Percentiles rank a stretch among this genome's conserved stretches.
phyloP scores from a whole-genome alignment of 2,113 vertebrate genomes.

The Cyanoderma ruficeps region DNA sequence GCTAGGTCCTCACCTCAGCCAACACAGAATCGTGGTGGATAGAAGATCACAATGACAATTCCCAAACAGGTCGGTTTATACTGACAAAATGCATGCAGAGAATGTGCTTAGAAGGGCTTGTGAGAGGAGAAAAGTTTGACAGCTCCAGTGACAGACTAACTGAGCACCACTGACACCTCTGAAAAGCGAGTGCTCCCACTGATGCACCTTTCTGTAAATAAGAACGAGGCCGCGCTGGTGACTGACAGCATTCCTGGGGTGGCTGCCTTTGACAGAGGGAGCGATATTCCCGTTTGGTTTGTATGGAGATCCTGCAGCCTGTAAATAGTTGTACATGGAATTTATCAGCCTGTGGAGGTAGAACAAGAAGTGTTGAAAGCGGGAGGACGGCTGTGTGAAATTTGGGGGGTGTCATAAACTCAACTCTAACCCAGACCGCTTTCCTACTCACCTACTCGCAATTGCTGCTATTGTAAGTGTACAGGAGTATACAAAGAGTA shows the following conservation, averaged over 20 bases:
- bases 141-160: background rate
- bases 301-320: background rate
- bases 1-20: background rate
- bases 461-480: conserved; percentile 70
- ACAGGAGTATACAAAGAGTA: conserved; percentile 49
- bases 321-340: background rate
- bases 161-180: background rate
- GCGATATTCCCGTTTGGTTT: background rate
- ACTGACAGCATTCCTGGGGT: background rate
- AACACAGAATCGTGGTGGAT: background rate
- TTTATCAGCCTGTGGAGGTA: background rate
- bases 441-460: background rate
- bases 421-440: background rate
- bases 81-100: background rate
- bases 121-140: background rate
- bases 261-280: background rate
- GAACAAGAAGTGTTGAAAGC: background rate
- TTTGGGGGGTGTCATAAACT: background rate
- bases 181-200: background rate
- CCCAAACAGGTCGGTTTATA: background rate
- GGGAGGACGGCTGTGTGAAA: background rate
- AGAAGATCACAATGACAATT: background rate
- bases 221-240: background rate
- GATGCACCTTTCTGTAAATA: background rate
- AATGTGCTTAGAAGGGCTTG: background rate